Base-by-base conservation (phyloP, 2,797 vertebrate species). In the Crocidura indochinensis region DNA sequence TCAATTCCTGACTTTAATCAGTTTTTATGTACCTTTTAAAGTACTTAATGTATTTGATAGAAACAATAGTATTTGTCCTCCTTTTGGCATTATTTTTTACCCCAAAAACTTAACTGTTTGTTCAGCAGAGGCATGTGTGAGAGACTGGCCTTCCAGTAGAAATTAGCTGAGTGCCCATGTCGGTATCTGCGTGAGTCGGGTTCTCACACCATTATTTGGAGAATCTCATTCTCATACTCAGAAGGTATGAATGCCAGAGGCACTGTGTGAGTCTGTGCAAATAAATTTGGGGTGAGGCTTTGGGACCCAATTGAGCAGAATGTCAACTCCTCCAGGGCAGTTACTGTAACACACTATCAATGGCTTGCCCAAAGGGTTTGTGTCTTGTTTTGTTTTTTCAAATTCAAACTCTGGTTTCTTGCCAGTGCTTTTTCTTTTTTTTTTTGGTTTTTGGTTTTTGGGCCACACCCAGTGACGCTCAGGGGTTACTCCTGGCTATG, bases 361-460 rank as follows among this genome's bases (percentile, higher is more conserved):
- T 19, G 19, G 64, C 27, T 65, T 65, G 64, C 27, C 27, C 10
- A 27, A 19, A 60, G 56, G 56, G 56, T 60, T 60, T 60, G 56
- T 60, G 19, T 87, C 49, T 84, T 68, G n/a, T 8, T 69, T 47
- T 14, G 79, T 93, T 53, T 88, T 88, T 72, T 47, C 46, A 6
- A 51, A 26, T 84, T 53, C 38, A 38, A 38, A 38, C 38, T 38
- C 38, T 38, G 38, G 38, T 38, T 65, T 90, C 67, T 69, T 56
- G 44, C 89, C 27, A 38, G 4, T 92, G 15, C 14, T 22, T 74
- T 69, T 86, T 81, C 65, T 83, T 90, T 38, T 38, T 38, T 38
- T 38, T 38, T 38, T 2, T 38, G 2, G 2, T 38, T 38, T 38
- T 38, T 2, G 2, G 2, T 38, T 38, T 38, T 38, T 5, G 38